phyloP scores from a whole-genome alignment of 2,113 vertebrate genomes.

The Cromileptes altivelis region DNA sequence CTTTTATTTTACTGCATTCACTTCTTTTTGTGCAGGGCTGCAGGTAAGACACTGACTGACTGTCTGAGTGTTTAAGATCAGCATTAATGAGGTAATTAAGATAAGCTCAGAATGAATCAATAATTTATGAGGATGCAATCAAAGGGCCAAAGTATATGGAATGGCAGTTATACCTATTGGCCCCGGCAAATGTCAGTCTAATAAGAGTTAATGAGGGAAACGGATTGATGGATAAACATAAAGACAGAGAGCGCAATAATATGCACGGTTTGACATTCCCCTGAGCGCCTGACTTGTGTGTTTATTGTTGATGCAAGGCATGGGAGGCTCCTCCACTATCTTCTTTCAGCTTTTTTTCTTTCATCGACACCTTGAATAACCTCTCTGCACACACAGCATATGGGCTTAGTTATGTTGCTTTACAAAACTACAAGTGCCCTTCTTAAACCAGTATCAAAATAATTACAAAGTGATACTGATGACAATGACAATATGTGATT shows the following conservation, averaged over 20 bases:
- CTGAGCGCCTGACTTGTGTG: not conserved
- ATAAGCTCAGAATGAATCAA: conserved; percentile 28
- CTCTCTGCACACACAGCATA: not conserved
- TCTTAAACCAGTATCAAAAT: too few species aligned
- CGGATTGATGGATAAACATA: not conserved
- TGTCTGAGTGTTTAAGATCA: not conserved
- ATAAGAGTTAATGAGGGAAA: not conserved
- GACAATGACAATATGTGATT: not conserved
- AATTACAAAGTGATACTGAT: too few species aligned
- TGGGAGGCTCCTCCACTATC: not conserved
- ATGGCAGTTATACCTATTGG: not conserved
- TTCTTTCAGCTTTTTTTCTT: not conserved
- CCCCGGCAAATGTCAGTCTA: conserved; percentile 11
- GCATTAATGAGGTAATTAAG: conserved; percentile 36
- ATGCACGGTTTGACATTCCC: not conserved
- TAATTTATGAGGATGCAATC: conserved; percentile 46
- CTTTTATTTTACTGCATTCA: not conserved
- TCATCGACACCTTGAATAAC: not conserved
- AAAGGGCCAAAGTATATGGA: conserved; percentile 18
- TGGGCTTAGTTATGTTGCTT: not conserved
- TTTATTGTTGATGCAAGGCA: not conserved
- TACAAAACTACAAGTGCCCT: not conserved
- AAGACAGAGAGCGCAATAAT: not conserved
- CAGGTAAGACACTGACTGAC: conserved; percentile 19
- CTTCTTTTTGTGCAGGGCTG: not conserved